Evolutionary conservation across 2,888 invertebrate species (phyloP), one percentile per base, ranked within the genome.

Genomic region (Oligia latruncula): DNA sequence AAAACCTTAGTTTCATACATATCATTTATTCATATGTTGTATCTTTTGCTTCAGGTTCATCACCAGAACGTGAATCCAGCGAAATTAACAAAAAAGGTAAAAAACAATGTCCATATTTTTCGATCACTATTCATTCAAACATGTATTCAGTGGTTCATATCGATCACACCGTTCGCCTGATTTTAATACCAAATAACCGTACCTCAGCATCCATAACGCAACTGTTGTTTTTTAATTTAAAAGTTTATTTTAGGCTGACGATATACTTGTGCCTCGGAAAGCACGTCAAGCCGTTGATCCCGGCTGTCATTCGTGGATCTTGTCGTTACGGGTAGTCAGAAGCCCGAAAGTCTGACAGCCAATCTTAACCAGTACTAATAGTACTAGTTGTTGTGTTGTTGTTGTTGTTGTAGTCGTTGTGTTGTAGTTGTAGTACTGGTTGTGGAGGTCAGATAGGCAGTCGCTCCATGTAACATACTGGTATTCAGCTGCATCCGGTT

Each of bases 11-110:
- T 60, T 43, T 66, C 15, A 58, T 23, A 23, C 15, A 35, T 29
- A 46, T 13, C 20, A 35, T 35, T 29, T 52, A 79, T 78, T 86
- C 55, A 80, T 81, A 70, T 35, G 13, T 8, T 64, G 71, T 78
- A 68, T 91, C 79, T 87, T 76, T 93, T 93, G 92, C 95, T 96
- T 71, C 95, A 96, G 96, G 95, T 90, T 94, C 95, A 85, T 93
- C 96, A 73, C 95, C 95, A 83, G 96, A 95, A 89, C 92, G 94
- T 74, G 96, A 95, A 90, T 83, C 95, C 88, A 90, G 88, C 90
- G 96, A 96, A 91, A 94, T 93, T 92, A 95, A 90, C 90, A 96
- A 96, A 91, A 96, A 96, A 96, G 96, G 96, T 96, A 95, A 74
- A 77, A 84, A 89, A 79, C 58, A 74, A 82, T 74, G 64, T 77